Evolutionary conservation across 2,797 vertebrate genomes (phyloP).

Genomic region (Hypotaenidia okinawae): DNA sequence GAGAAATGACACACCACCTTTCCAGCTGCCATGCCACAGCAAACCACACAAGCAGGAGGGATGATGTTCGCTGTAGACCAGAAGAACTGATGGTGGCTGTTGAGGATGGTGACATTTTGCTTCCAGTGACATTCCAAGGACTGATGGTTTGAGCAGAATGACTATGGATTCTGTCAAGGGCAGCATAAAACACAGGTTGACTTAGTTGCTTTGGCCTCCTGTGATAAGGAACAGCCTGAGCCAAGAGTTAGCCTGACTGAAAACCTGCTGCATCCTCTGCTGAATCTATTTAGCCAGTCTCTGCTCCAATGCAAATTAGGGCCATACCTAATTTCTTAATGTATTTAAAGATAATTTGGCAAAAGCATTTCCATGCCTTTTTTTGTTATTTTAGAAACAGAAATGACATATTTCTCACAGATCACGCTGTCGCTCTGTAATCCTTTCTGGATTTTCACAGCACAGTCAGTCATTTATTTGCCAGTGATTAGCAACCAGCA

Average conservation of each 20-base stretch:
- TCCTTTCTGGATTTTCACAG: neutral
- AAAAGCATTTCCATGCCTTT: neutral
- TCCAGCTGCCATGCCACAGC: neutral
- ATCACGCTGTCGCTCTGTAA: neutral
- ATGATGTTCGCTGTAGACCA: neutral
- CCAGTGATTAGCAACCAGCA: neutral
- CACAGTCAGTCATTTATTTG: neutral
- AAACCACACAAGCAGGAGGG: neutral
- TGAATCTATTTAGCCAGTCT: neutral
- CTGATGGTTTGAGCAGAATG: neutral
- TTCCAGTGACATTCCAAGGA: neutral
- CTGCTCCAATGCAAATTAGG: neutral
- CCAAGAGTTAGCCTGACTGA: neutral
- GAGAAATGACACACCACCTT: neutral
- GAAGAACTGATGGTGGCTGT: neutral
- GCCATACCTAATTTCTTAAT: neutral
- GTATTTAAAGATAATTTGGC: neutral
- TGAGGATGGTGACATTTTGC: neutral
- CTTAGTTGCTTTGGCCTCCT: neutral
- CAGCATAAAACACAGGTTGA: neutral
- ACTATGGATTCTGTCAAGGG: neutral
- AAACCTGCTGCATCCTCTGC: neutral
- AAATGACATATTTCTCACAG: neutral
- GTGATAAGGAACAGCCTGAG: neutral
- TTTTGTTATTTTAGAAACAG: neutral